Conservation (phyloP, 2,797 vertebrate genomes). For the Ctenosaura bakeri region DNA sequence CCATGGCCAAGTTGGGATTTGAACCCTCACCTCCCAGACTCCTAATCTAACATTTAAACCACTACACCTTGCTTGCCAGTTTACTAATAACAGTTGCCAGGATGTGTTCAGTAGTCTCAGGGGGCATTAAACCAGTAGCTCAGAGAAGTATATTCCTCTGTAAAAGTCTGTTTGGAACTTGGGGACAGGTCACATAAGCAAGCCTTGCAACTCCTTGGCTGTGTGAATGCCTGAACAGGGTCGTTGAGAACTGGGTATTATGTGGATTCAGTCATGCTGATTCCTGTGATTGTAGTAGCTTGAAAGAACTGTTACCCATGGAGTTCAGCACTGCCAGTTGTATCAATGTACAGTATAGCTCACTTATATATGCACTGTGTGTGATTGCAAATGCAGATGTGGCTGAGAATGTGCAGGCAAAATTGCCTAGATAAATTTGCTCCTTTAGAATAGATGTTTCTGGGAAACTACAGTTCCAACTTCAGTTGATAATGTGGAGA, state of each 20-base stretch:
- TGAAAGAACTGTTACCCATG: neutral
- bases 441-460: neutral
- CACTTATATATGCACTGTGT: neutral
- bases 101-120: too few species aligned
- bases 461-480: neutral
- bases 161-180: neutral
- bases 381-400: neutral
- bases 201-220: neutral
- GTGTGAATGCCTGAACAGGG: neutral
- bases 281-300: neutral
- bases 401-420: neutral
- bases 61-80: too few species aligned
- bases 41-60: too few species aligned
- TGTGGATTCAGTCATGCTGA: neutral
- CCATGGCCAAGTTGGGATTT: too few species aligned
- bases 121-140: neutral
- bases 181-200: neutral
- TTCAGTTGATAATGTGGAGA: neutral
- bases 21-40: too few species aligned
- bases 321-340: neutral
- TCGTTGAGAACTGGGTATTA: neutral
- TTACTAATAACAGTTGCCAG: neutral
- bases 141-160: neutral
- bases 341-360: neutral
- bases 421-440: neutral